Percentiles rank a stretch among this genome's conserved stretches.
phyloP scores from a whole-genome alignment of 2,797 vertebrate genomes.

The Gambusia yucatana region DNA sequence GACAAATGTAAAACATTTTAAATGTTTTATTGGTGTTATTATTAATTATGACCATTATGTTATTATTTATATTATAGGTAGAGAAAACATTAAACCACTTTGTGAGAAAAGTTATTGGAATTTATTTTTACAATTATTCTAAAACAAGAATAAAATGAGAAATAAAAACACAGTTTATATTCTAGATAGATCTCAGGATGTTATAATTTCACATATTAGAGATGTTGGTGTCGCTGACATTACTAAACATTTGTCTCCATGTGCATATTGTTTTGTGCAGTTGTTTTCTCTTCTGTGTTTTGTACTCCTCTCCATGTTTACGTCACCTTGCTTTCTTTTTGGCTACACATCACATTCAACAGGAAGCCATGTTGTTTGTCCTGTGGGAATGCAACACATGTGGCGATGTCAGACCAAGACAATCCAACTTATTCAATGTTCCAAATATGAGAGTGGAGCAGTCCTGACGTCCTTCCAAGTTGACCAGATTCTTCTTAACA shows the following conservation, averaged over 20 bases:
- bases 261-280: neutral
- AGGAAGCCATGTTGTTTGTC: too few relatives aligned
- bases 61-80: neutral
- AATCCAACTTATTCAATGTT: too few relatives aligned
- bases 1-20: neutral
- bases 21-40: neutral
- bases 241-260: neutral
- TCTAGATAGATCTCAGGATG: neutral
- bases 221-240: neutral
- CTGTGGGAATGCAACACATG: too few relatives aligned
- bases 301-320: too few relatives aligned
- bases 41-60: too few relatives aligned
- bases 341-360: too few relatives aligned
- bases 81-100: neutral
- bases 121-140: neutral
- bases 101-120: neutral
- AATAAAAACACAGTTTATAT: neutral
- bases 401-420: too few relatives aligned
- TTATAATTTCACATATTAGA: neutral
- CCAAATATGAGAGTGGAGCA: too few relatives aligned
- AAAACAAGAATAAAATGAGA: neutral
- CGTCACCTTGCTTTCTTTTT: too few relatives aligned
- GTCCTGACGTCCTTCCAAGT: too few relatives aligned
- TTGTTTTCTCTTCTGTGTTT: neutral
- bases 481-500: too few relatives aligned